Percentiles rank a stretch among this genome's conserved stretches.
These are phyloP conservation scores for Microplitis deprimator DNA, from an alignment of 2,888 invertebrate genomes.

Conservation along the genomic window DNA sequence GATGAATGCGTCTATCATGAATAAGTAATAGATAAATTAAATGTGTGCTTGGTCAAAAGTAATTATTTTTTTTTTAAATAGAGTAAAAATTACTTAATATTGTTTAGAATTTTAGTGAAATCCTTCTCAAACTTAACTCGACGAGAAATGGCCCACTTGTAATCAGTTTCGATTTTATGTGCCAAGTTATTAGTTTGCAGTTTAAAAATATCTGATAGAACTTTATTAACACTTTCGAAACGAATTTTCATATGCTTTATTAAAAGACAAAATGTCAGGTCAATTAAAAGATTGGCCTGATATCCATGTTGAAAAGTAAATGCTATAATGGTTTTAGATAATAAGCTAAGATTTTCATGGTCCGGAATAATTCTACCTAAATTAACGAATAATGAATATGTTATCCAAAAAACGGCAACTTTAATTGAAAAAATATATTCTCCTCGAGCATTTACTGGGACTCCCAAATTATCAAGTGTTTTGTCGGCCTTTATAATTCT, in stretches of 20 bases:
- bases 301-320: neutral
- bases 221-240: neutral
- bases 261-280: neutral
- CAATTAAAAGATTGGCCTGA: neutral
- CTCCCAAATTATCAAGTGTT: neutral
- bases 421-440: neutral
- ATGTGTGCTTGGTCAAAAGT: too few relatives aligned
- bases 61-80: neutral
- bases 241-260: neutral
- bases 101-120: neutral
- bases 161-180: neutral
- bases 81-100: neutral
- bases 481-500: neutral
- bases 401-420: neutral
- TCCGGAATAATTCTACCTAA: neutral
- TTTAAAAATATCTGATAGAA: neutral
- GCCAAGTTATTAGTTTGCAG: neutral
- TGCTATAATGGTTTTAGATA: neutral
- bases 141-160: neutral
- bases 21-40: neutral
- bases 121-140: neutral
- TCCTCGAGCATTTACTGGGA: neutral
- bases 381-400: neutral
- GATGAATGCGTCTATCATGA: neutral
- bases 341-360: too few relatives aligned